Conservation (phyloP, 2,113 vertebrate genomes). For the Alces alces region DNA sequence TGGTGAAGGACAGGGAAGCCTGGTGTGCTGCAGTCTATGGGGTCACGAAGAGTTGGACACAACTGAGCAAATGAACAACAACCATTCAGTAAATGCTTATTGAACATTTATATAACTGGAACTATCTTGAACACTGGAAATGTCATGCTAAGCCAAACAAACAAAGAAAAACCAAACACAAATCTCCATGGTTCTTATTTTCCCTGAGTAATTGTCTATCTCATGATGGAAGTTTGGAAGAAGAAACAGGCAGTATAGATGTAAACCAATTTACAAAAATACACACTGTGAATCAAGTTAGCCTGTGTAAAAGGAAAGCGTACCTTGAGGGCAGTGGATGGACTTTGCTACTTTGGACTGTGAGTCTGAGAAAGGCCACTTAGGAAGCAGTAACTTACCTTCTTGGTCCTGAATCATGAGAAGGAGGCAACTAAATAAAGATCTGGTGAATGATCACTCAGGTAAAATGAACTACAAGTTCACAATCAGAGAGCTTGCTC, state of each 20-base stretch:
- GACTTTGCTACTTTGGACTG: not conserved
- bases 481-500: not conserved
- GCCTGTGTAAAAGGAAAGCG: not conserved
- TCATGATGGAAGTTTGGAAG: not conserved
- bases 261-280: not conserved
- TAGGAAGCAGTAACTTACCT: not conserved
- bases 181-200: not conserved
- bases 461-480: not conserved
- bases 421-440: not conserved
- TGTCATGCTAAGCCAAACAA: not conserved
- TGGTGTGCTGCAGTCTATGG: not conserved
- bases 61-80: not conserved
- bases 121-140: not conserved
- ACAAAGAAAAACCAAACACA: not conserved
- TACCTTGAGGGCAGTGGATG: not conserved
- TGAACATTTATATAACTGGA: not conserved
- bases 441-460: not conserved
- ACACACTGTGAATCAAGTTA: not conserved
- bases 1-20: not conserved
- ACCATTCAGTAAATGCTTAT: not conserved
- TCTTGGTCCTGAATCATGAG: not conserved
- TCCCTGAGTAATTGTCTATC: not conserved
- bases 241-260: not conserved
- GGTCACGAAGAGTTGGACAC: not conserved
- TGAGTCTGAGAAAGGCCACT: not conserved